These are phyloP conservation scores for Ailuropoda melanoleuca DNA, from an alignment of 2,113 vertebrate species.

Conservation along the genomic window DNA sequence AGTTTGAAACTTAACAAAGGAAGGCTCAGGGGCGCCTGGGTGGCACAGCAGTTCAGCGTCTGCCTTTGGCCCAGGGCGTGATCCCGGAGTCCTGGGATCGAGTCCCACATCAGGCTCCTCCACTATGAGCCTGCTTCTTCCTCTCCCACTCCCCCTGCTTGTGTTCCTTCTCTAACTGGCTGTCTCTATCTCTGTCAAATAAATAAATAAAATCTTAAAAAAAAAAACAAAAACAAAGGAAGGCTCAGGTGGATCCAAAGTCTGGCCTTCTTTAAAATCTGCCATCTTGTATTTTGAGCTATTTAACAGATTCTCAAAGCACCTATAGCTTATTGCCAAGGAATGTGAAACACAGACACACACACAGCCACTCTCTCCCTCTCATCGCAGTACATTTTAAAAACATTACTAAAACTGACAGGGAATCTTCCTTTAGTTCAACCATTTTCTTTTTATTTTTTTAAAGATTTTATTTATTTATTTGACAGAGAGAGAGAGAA, in stretches of 20 bases:
- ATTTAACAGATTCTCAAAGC: conserved; percentile 58
- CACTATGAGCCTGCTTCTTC: no score
- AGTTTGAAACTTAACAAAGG: conserved; percentile 51
- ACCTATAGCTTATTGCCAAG: conserved; percentile 44
- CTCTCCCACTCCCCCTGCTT: no score
- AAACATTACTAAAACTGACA: conserved; percentile 40
- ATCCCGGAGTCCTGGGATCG: no score
- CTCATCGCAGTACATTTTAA: background rate
- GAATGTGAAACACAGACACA: conserved; percentile 16
- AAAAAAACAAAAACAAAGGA: no score
- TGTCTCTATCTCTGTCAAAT: no score
- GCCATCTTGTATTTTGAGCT: conserved; percentile 40
- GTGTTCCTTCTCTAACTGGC: no score
- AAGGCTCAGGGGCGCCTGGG: background rate
- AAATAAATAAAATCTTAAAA: no score
- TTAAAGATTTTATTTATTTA: background rate
- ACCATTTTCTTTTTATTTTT: background rate
- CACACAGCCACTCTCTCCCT: background rate
- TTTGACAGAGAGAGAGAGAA: background rate
- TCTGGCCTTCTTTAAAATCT: conserved; percentile 47
- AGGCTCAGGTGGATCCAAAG: background rate
- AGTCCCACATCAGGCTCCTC: no score
- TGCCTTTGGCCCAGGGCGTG: no score
- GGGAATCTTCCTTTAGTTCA: background rate
- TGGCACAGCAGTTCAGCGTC: no score